Evolutionary conservation across 2,888 invertebrate species (phyloP), one percentile per base, ranked within the genome.

Genomic region (Macrosiphum euphorbiae): DNA sequence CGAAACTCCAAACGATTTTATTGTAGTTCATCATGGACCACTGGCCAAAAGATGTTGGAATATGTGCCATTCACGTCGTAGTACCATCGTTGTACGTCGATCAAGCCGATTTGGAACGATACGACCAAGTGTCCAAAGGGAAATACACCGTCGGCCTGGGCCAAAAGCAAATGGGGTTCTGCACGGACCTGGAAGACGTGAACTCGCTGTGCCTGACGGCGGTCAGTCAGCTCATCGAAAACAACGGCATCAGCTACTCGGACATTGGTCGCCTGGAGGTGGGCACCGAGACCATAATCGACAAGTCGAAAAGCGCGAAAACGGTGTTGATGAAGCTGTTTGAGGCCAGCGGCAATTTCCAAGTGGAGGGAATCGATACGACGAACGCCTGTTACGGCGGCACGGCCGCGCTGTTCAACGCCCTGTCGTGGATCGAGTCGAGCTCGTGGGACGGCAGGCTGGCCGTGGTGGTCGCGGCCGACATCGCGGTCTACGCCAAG

Each of bases 321-420:
- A 98, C 98, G 92, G 98, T 98, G 89, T 96, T 99, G 94, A 99
- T 99, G 99, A 98, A 99, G 96, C 96, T 99, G 94, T 99, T 99
- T 96, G 98, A 98, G 95, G 97, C 98, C 41, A 97, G 97, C 95
- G 99, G 98, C 50, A 98, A 98, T 94, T 98, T 98, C 26, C 98
- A 99, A 95, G 97, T 99, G 92, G 99, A 99, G 96, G 99, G 99
- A 78, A 97, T 99, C 94, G 99, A 99, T 95, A 98, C 98, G 0
- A 99, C 99, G 67, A 99, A 99, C 96, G 99, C 99, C 26, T 99
- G 99, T 96, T 99, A 99, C 96, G 99, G 99, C 90, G 99, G 99
- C 7, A 99, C 99, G 0, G 98, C 99, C 78, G 99, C 99, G 41
- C 96, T 99, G 0, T 98, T 99, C 95, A 99, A 99, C 96, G 98